Evolutionary conservation across 2,888 invertebrate species (phyloP), one percentile per base, ranked within the genome.

Genomic region (Phyllotreta striolata): DNA sequence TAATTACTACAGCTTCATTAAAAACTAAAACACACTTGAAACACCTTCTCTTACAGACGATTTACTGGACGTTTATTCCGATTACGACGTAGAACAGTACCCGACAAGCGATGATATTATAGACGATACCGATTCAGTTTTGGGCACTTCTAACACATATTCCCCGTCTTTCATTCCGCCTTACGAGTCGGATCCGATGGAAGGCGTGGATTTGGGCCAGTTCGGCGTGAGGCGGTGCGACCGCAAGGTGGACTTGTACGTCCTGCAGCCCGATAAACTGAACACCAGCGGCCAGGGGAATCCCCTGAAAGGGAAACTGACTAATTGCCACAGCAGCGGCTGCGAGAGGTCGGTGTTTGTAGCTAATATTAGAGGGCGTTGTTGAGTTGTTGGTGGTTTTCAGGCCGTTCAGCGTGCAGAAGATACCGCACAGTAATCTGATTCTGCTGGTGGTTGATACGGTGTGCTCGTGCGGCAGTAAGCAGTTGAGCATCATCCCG

Each of bases 361-460:
- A 46, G 54, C 24, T 13, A 10, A 10, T 38, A 13, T 35, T 61
- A 24, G 24, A 24, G 24, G 24, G 24, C 4, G 24, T 24, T n/a
- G n/a, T n/a, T n/a, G n/a, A n/a, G 24, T 24, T 24, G 4, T 24
- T 24, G 4, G 4, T 24, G 1, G 24, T 24, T 63, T 70, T 14
- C 52, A 92, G 95, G 76, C 94, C 94, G 34, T 95, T 95, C 83
- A 95, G 94, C 83, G 94, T 95, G 61, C 94, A 95, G 79, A 93
- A 93, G 83, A 93, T 95, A 76, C 93, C 91, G 54, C 91, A 93
- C 80, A 95, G 94, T 78, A 95, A 95, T 84, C 84, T 95, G 74
- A 92, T 95, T 75, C 84, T 95, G 69, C 84, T 95, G 68, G 95
- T 94, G 69, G 94, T 95, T 74, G 94, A 95, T 81, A 93, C 92